Percentiles rank a stretch among this genome's conserved stretches.
Evolutionary conservation across 2,113 vertebrate genomes (phyloP).

Genomic region (Tyto alba): DNA sequence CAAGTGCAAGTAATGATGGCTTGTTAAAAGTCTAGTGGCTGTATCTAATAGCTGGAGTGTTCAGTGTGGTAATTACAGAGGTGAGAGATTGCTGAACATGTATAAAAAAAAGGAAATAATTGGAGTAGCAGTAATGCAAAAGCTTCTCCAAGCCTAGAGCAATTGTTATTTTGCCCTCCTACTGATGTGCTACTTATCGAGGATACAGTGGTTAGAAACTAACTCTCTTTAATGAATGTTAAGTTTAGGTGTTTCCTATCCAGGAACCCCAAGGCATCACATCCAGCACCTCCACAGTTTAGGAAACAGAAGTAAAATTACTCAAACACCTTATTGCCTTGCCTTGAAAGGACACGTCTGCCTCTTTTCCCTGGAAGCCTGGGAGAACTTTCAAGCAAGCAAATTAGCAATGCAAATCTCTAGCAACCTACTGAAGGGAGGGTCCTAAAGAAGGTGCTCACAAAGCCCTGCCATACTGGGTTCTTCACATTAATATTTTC

Average conservation of each 20-base stretch:
- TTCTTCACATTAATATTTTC: background rate
- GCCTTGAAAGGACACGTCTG: background rate
- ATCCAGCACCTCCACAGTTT: background rate
- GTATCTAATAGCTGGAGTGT: slow-evolving; percentile 12
- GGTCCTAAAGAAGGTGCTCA: background rate
- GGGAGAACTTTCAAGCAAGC: background rate
- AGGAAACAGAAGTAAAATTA: background rate
- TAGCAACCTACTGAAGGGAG: background rate
- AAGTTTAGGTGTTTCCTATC: background rate
- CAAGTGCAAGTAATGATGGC: background rate
- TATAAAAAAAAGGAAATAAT: slow-evolving; percentile 53
- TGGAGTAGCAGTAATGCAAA: slow-evolving; percentile 40
- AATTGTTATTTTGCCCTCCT: slow-evolving; percentile 46
- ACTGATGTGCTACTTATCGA: background rate
- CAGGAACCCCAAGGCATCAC: background rate
- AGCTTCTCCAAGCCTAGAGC: slow-evolving; percentile 13
- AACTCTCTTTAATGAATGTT: background rate
- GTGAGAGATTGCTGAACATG: slow-evolving; percentile 19
- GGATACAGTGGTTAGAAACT: background rate
- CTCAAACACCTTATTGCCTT: background rate
- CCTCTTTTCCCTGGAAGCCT: background rate
- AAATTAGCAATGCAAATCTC: background rate
- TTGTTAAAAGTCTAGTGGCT: slow-evolving; percentile 30
- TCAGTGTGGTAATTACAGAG: slow-evolving; percentile 48
- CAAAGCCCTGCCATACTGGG: background rate